Percentiles rank a stretch among this genome's conserved stretches.
Evolutionary conservation across 2,888 invertebrate species (phyloP).

Genomic region (Cyaniris semiargus): DNA sequence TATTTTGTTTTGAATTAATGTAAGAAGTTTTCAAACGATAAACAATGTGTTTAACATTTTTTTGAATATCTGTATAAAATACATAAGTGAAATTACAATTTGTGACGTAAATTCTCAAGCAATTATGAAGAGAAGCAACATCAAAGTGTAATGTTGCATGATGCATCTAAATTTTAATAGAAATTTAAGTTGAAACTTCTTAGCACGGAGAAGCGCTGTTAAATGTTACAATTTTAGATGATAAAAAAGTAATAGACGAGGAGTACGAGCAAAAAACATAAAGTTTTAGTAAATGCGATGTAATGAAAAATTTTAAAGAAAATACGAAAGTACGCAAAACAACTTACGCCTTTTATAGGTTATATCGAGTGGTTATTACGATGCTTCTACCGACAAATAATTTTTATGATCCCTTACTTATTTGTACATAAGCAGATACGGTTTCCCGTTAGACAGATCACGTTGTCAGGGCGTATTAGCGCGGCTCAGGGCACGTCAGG

Average conservation of each 20-base stretch:
- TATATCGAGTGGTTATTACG: not conserved
- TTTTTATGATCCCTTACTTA: not conserved
- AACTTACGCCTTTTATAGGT: not conserved
- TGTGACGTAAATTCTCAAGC: not conserved
- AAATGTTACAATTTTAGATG: slow-evolving; percentile 9
- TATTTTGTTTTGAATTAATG: not conserved
- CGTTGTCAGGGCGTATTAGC: slow-evolving; percentile 19
- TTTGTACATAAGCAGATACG: not conserved
- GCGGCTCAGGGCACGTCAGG: slow-evolving; percentile 16
- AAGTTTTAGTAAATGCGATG: not conserved
- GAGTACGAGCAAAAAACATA: not conserved
- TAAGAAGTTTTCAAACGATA: not conserved
- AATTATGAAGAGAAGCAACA: not conserved
- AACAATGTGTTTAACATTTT: not conserved
- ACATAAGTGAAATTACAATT: not conserved
- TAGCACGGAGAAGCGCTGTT: slow-evolving; percentile 6
- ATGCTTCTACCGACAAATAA: not conserved
- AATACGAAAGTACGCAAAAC: not conserved
- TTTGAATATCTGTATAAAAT: not conserved
- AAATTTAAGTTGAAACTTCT: slow-evolving; percentile 7
- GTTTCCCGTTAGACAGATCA: slow-evolving; percentile 25
- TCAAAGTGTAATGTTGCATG: slow-evolving; percentile 15
- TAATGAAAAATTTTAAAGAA: not conserved
- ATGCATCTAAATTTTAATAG: slow-evolving; percentile 14
- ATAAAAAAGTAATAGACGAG: not conserved